Base-by-base conservation (phyloP, 2,888 invertebrate genomes). In the Watsonalla binaria region DNA sequence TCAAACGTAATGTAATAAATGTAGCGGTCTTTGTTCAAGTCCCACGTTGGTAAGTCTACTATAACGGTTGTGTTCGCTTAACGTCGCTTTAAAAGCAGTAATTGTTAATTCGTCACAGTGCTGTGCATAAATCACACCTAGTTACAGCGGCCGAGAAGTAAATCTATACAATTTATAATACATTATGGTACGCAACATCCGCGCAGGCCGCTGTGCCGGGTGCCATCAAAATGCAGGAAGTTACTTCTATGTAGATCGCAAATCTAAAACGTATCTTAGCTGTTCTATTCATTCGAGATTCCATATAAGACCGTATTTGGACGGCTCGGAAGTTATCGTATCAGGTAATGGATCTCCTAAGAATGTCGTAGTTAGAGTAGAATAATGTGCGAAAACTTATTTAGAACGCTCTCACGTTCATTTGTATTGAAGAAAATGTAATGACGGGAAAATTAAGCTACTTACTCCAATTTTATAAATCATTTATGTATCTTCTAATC, bases 101-200 rank as follows among this genome's bases (percentile, higher is more conserved):
- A 88, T 88, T 86, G 85, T 86, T 80, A 82, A 87, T 87, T 86
- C 83, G 86, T 78, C 79, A 84, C 80, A 86, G 82, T 80, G 72
- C 67, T 71, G 70, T 75, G 73, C 82, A 84, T 87, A 86, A 87
- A 86, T 86, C 85, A 83, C 80, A 78, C 65, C 82, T 78, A 78
- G 78, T 81, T 84, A 78, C 75, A 76, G 69, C 70, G 58, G 60
- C 24, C 24, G 70, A 74, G 72, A 76, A 68, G 80, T 75, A 80
- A 81, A 80, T 79, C 76, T 78, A 68, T 72, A 79, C 76, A 80
- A 84, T 86, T 86, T 86, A 86, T 82, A 76, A 78, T 70, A 68
- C 66, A 77, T 78, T 78, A 79, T 61, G 56, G 68, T 62, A 63
- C 58, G 62, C 63, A 60, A 66, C 72, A 72, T 76, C 75, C 74